Conservation (phyloP, 2,113 vertebrate species). For the Tupaia tana region DNA sequence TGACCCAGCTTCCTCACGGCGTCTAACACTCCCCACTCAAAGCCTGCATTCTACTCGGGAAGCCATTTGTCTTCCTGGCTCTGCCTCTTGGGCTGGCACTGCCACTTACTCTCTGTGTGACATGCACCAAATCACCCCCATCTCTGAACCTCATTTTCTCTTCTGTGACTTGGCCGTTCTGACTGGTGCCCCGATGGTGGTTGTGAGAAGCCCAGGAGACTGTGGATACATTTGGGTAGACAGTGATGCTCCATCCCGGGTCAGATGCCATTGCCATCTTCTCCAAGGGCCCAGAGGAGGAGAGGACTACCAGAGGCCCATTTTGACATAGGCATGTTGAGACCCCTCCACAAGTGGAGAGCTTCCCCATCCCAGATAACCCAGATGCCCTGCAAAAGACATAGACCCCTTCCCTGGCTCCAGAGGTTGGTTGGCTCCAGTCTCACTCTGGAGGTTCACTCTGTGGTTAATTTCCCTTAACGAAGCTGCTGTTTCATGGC, state of each 20-base stretch:
- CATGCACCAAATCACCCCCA: fast-evolving
- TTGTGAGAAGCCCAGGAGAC: not conserved
- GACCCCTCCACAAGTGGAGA: not conserved
- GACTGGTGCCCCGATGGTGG: not conserved
- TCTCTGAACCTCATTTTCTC: not conserved
- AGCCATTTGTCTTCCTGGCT: not conserved
- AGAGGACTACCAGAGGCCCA: not conserved
- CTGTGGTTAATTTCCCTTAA: not conserved
- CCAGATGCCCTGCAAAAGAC: not conserved
- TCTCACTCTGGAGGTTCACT: not conserved
- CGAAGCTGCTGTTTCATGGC: not conserved
- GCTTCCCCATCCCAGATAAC: no score
- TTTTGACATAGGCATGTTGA: not conserved
- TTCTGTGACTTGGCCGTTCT: not conserved
- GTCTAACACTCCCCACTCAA: not conserved
- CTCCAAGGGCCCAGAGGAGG: not conserved
- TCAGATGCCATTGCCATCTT: not conserved
- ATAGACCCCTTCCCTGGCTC: no score
- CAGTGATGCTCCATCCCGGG: not conserved
- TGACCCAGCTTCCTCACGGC: no score
- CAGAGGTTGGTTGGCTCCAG: not conserved
- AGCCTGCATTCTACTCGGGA: not conserved
- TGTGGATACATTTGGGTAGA: not conserved
- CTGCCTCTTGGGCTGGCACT: not conserved
- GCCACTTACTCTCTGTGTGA: not conserved